Evolutionary conservation across 2,888 invertebrate genomes (phyloP), one percentile per base, ranked within the genome.

Genomic region (Heliconius hortense): DNA sequence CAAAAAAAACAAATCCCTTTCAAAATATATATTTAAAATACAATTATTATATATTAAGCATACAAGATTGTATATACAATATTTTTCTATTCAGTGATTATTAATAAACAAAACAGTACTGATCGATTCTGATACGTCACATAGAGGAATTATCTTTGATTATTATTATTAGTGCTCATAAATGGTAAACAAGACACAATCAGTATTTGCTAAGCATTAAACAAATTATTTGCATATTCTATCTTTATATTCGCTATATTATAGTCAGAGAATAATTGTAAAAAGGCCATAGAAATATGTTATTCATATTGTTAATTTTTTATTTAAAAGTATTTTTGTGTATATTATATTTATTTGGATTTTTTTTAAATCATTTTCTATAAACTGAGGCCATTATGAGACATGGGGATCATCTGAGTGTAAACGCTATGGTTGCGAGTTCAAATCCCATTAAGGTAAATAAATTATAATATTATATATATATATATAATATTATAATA

Each of bases 161-260:
- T 64, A 35, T 64, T 64, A 35, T 64, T 64, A 64, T 64, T 48
- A 48, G 18, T 11, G 13, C n/a, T 35, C 31, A 4, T 63, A 68
- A 26, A 39, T 28, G 26, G 48, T 31, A 69, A 69, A 69, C 53
- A 69, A 69, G n/a, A 53, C 15, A 7, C n/a, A 56, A 68, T 69
- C 31, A 56, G 31, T 68, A 11, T 21, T 56, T 56, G 15, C 31
- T 26, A 68, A 48, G n/a, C 53, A 56, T 69, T 26, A 53, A 53
- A 31, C n/a, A 31, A 7, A n/a, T 31, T 31, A 31, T 69, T 53
- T 53, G 31, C 53, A 18, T 26, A 39, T 11, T 35, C 10, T 62
- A 62, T 64, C 5, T 66, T 39, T 39, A 15, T 39, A 66, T 66
- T 66, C 43, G 15, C 5, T 24, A 24, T 31, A 39, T 24, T 24